Percentiles rank a stretch among this genome's conserved stretches.
Evolutionary conservation across 2,113 vertebrate species (phyloP).

Genomic region (Lontra canadensis): DNA sequence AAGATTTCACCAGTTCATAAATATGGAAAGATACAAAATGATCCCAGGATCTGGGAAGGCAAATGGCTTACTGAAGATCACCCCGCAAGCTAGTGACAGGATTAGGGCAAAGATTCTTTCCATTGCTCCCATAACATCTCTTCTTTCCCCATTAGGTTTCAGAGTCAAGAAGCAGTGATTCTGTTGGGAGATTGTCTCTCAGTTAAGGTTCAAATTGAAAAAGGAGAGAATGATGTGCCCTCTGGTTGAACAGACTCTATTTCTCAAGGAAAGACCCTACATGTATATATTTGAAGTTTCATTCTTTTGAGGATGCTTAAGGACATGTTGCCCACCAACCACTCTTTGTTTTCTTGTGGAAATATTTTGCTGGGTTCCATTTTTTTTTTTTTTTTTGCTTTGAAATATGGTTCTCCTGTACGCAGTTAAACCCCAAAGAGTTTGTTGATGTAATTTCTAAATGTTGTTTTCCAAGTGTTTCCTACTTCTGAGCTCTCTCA

Average conservation of each 20-base stretch:
- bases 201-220: not conserved
- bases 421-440: not conserved
- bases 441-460: conserved; percentile 55
- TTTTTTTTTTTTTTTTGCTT: conserved; percentile 45
- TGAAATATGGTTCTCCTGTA: not conserved
- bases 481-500: conserved; percentile 59
- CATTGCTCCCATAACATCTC: not conserved
- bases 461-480: conserved; percentile 70
- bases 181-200: not conserved
- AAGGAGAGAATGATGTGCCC: not conserved
- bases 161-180: not conserved
- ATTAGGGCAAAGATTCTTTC: not conserved
- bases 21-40: not conserved
- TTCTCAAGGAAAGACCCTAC: not conserved
- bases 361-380: not conserved
- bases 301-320: not conserved
- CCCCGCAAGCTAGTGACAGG: not conserved
- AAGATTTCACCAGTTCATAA: not conserved
- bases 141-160: not conserved
- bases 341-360: not conserved
- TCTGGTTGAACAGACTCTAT: not conserved
- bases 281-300: not conserved
- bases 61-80: not conserved
- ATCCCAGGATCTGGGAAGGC: not conserved
- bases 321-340: not conserved